phyloP scores from a whole-genome alignment of 1,140 invertebrate species.

The Lasioglossum baleicum region DNA sequence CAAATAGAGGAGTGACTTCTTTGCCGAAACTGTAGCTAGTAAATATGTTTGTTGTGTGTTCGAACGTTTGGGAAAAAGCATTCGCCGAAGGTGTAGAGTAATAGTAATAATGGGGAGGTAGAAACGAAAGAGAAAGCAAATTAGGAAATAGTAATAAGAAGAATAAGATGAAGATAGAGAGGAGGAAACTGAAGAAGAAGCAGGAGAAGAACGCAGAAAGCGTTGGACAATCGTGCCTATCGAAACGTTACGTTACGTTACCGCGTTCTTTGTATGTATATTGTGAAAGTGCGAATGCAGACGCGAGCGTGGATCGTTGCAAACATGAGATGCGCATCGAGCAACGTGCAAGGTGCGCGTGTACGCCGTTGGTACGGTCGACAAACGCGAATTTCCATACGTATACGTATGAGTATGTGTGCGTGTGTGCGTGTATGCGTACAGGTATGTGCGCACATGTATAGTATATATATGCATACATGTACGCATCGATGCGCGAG shows the following conservation, averaged over 20 bases:
- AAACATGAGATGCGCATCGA: not conserved
- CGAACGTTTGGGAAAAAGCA: conserved; percentile 8
- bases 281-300: conserved; percentile 26
- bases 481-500: conserved; percentile 18
- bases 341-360: not conserved
- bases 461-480: too few relatives aligned
- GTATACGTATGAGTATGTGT: not conserved
- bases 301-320: conserved; percentile 33
- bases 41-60: conserved; percentile 28
- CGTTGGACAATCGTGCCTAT: conserved; percentile 26
- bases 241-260: conserved; percentile 11
- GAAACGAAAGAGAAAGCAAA: too few relatives aligned
- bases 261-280: conserved; percentile 26
- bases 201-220: not conserved
- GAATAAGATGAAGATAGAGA: not conserved
- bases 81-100: not conserved
- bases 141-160: not conserved
- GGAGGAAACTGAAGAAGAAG: not conserved
- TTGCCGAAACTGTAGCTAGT: conserved; percentile 25
- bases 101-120: too few relatives aligned
- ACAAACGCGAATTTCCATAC: not conserved
- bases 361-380: not conserved
- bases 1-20: not conserved
- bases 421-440: too few relatives aligned
- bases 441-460: too few relatives aligned